Conservation (phyloP, 2,797 vertebrate species). For the Buphagus erythrorhynchus region DNA sequence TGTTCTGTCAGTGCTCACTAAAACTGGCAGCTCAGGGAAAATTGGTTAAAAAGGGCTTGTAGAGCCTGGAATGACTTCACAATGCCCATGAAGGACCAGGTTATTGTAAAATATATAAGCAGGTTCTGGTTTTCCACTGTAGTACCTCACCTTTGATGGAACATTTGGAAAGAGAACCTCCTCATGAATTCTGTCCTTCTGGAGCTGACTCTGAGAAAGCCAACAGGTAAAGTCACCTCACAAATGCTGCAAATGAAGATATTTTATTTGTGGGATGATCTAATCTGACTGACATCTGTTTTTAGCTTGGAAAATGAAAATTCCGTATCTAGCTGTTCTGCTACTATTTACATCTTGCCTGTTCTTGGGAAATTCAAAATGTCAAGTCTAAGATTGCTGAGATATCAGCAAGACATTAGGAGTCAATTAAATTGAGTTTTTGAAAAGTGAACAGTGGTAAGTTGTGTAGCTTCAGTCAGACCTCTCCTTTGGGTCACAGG, state of each 20-base stretch:
- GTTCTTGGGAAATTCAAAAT: background rate
- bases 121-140: constrained; percentile 76
- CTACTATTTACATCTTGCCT: constrained; percentile 30
- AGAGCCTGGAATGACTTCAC: constrained; percentile 75
- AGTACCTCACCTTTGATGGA: constrained; percentile 72
- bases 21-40: constrained; percentile 53
- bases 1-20: constrained; percentile 27
- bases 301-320: constrained; percentile 59
- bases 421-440: background rate
- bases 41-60: constrained; percentile 49
- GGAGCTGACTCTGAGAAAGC: constrained; percentile 72
- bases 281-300: constrained; percentile 65
- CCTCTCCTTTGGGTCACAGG: background rate
- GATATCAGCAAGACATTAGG: background rate
- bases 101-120: constrained; percentile 74
- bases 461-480: constrained; percentile 35
- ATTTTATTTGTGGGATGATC: constrained; percentile 56
- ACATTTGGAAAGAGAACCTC: constrained; percentile 74
- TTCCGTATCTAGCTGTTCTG: constrained; percentile 32
- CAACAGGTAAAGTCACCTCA: constrained; percentile 73
- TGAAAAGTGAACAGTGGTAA: background rate
- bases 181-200: constrained; percentile 72
- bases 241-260: constrained; percentile 71
- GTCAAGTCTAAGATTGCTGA: background rate
- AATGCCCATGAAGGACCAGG: constrained; percentile 53